Evolutionary conservation across 2,113 vertebrate species (phyloP).

Genomic region (Vanacampus margaritifer): DNA sequence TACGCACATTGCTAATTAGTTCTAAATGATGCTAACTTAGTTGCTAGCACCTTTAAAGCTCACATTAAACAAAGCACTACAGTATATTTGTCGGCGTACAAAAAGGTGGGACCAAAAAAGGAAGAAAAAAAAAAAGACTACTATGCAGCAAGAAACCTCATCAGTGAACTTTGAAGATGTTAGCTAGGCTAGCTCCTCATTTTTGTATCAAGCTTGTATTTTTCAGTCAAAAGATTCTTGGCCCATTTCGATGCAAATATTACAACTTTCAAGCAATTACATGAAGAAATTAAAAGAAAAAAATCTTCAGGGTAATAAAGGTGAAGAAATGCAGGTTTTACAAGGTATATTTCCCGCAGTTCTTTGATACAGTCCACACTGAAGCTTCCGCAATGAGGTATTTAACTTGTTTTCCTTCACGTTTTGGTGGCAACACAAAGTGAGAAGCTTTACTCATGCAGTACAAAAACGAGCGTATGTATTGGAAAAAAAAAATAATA

Average conservation of each 20-base stretch:
- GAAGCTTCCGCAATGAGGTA: constrained; percentile 48
- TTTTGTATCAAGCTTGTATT: background rate
- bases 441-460: background rate
- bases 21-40: background rate
- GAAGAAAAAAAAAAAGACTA: no score
- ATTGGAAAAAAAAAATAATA: background rate
- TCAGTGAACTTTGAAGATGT: background rate
- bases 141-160: background rate
- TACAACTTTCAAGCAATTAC: background rate
- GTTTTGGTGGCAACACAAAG: constrained; percentile 22
- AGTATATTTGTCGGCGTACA: background rate
- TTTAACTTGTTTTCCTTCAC: constrained; percentile 29
- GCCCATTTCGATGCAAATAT: background rate
- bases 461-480: background rate
- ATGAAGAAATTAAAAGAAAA: background rate
- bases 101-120: no score
- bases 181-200: no score
- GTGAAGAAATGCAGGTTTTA: background rate
- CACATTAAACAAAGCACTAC: no score
- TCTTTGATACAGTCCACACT: background rate
- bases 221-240: background rate
- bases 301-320: constrained; percentile 9
- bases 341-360: background rate
- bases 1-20: background rate
- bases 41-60: background rate